A percentile compares a stretch with the other conserved stretches of the same genome.
Evolutionary conservation across 2,888 invertebrate genomes (phyloP).

Genomic region (Hybos culiciformis): DNA sequence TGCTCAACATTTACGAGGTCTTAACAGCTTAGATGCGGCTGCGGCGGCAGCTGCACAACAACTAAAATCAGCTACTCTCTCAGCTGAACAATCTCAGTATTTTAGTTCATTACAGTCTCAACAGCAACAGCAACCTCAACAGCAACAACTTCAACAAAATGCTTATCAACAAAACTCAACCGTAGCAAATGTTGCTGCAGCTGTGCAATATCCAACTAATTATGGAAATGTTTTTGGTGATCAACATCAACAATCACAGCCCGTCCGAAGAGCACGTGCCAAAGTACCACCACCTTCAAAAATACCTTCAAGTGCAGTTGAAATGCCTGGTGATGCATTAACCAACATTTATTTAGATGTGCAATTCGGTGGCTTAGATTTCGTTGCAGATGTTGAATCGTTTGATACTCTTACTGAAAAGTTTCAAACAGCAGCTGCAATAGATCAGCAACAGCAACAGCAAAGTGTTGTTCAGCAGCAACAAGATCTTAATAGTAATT

Average conservation of each 20-base stretch:
- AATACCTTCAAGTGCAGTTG: conserved; percentile 87
- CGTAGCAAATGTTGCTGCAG: conserved; percentile 7
- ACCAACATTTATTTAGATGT: conserved; percentile 73
- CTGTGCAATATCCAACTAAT: conserved; percentile 29
- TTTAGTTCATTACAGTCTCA: conserved; percentile 38
- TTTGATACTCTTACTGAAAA: conserved; percentile 34
- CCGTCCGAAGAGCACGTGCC: conserved; percentile 47
- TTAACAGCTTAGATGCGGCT: conserved; percentile 12
- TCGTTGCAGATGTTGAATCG: conserved; percentile 40
- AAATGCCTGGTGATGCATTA: conserved; percentile 84
- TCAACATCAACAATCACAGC: conserved; percentile 23
- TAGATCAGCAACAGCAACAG: conserved; percentile 28
- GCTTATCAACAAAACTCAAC: not conserved
- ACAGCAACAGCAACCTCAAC: conserved; percentile 4
- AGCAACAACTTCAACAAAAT: not conserved
- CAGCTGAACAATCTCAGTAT: conserved; percentile 51
- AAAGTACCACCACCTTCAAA: conserved; percentile 75
- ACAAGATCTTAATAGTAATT: too few relatives aligned
- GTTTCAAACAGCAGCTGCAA: conserved; percentile 28
- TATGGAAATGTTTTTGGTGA: conserved; percentile 33
- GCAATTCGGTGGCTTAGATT: conserved; percentile 83
- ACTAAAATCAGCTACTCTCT: conserved; percentile 42
- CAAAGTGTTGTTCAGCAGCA: conserved; percentile 18
- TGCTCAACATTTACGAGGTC: conserved; percentile 19
- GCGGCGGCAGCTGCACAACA: conserved; percentile 31